phyloP scores from a whole-genome alignment of 2,113 vertebrate genomes.

The Numida meleagris region DNA sequence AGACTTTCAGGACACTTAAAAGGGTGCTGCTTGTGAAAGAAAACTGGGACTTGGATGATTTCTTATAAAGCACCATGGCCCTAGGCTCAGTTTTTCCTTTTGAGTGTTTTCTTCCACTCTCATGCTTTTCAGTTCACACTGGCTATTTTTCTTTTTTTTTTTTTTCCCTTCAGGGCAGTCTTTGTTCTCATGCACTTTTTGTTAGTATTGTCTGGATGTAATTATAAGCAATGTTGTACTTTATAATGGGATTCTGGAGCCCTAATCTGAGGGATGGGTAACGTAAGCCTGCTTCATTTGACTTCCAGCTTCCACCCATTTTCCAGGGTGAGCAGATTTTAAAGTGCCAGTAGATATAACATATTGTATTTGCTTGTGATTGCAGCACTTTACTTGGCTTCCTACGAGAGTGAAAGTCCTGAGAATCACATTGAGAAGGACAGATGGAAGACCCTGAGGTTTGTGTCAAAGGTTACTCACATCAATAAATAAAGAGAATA shows the following conservation, averaged over 20 bases:
- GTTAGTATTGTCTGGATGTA: background rate
- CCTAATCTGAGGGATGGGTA: background rate
- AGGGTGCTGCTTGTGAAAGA: background rate
- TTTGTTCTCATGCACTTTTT: slow-evolving; percentile 8
- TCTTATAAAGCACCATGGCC: background rate
- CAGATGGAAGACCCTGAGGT: slow-evolving; percentile 96
- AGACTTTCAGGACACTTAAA: background rate
- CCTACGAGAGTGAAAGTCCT: slow-evolving; percentile 93
- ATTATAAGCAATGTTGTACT: background rate
- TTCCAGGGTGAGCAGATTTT: background rate
- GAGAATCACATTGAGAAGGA: slow-evolving; percentile 95
- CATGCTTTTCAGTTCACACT: background rate
- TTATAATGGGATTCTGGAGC: background rate
- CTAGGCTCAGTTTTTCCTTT: background rate
- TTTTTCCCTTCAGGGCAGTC: background rate
- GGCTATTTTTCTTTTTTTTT: background rate
- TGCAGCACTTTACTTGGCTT: slow-evolving; percentile 91
- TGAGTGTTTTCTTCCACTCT: background rate
- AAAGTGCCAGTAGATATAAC: background rate
- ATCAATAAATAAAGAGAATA: background rate
- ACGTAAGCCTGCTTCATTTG: slow-evolving; percentile 3
- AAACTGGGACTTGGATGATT: background rate
- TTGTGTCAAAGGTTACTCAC: slow-evolving; percentile 57
- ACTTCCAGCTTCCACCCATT: background rate
- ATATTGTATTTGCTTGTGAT: slow-evolving; percentile 12